These are phyloP conservation scores for Diabrotica balteata DNA, from an alignment of 2,888 invertebrate species.

Conservation along the genomic window DNA sequence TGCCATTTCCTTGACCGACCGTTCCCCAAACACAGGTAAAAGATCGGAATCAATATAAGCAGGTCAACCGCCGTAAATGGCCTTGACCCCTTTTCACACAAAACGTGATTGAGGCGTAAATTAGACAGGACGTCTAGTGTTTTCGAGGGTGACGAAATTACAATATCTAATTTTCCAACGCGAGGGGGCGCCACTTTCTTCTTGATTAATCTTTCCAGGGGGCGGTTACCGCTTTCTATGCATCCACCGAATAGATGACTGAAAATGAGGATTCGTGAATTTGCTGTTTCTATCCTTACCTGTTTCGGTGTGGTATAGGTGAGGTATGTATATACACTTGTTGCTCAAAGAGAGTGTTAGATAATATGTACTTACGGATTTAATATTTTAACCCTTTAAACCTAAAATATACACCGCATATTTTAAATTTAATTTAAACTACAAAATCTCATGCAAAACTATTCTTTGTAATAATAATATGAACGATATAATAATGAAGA, in stretches of 20 bases:
- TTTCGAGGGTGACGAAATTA: conserved; percentile 41
- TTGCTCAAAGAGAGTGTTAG: conserved; percentile 9
- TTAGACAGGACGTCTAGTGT: conserved; percentile 36
- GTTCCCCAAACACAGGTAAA: too few relatives aligned
- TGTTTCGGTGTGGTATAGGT: background rate
- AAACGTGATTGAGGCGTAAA: conserved; percentile 34
- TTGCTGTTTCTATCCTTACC: conserved; percentile 21
- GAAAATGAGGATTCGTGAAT: conserved; percentile 15
- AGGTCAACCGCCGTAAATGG: conserved; percentile 13
- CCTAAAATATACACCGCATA: too few relatives aligned
- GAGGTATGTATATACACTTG: conserved; percentile 12
- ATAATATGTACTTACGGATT: conserved; percentile 8
- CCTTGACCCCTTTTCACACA: conserved; percentile 25
- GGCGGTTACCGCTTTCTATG: conserved; percentile 31
- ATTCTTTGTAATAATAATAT: too few relatives aligned
- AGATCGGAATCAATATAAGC: conserved; percentile 12
- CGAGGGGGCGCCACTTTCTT: conserved; percentile 39
- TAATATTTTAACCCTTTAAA: background rate
- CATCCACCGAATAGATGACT: conserved; percentile 2
- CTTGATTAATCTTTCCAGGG: conserved; percentile 42
- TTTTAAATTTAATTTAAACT: too few relatives aligned
- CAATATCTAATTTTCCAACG: conserved; percentile 43
- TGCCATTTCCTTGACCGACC: too few relatives aligned
- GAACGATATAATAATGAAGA: too few relatives aligned
- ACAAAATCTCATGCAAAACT: too few relatives aligned